These are phyloP conservation scores for Saguinus midas DNA, from an alignment of 2,113 vertebrate species.

Conservation along the genomic window DNA sequence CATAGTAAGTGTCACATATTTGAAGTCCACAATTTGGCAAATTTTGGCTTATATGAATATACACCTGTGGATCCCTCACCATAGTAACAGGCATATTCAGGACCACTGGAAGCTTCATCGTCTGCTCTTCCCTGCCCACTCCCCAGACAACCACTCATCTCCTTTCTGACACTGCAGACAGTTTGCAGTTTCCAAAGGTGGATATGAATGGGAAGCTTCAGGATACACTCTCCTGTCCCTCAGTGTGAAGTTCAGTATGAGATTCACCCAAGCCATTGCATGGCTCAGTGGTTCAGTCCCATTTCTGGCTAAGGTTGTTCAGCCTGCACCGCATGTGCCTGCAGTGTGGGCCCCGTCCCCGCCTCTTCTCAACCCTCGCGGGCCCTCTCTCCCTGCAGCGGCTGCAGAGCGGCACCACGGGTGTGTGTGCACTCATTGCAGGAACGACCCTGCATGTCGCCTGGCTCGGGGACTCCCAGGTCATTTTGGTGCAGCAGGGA, in stretches of 20 bases:
- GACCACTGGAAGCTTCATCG: not conserved
- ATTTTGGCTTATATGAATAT: not conserved
- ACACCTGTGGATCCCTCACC: too few relatives aligned
- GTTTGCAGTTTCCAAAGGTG: too few relatives aligned
- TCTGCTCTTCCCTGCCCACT: not conserved
- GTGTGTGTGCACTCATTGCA: slow-evolving; percentile 87
- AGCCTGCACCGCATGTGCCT: accelerated
- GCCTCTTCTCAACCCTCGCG: accelerated
- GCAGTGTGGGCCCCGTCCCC: accelerated
- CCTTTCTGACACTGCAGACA: not conserved
- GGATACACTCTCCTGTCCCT: accelerated
- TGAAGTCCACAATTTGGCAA: not conserved
- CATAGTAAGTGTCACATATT: not conserved
- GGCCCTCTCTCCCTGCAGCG: slow-evolving; percentile 82
- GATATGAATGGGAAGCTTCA: not conserved
- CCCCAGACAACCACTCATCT: not conserved
- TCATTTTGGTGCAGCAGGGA: slow-evolving; percentile 89
- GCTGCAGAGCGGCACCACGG: slow-evolving; percentile 94
- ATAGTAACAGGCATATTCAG: accelerated
- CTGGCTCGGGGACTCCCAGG: slow-evolving; percentile 97
- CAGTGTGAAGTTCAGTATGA: accelerated
- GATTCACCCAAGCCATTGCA: accelerated
- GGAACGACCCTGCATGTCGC: slow-evolving; percentile 88
- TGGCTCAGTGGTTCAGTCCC: accelerated
- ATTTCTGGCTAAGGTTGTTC: not conserved